Evolutionary conservation across 1,140 invertebrate species (phyloP).

Genomic region (Musca vetustissima): DNA sequence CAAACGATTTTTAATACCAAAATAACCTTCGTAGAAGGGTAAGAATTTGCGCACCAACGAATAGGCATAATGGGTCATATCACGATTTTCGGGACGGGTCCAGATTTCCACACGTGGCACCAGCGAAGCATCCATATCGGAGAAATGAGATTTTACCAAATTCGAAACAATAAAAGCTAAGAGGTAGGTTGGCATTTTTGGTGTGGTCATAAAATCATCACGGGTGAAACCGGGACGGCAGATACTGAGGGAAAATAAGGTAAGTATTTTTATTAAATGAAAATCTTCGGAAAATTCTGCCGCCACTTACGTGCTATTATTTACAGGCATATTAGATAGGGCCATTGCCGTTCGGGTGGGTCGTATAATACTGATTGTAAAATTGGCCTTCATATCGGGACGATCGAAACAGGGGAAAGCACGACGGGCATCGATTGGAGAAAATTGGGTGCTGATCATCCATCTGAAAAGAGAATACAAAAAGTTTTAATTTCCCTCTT

Average conservation of each 20-base stretch:
- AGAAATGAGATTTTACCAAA: slow-evolving; percentile 39
- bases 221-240: slow-evolving; percentile 52
- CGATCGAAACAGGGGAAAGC: slow-evolving; percentile 89
- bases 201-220: slow-evolving; percentile 64
- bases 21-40: slow-evolving; percentile 59
- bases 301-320: slow-evolving; percentile 34
- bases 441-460: slow-evolving; percentile 76
- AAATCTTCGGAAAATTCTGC: background rate
- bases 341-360: slow-evolving; percentile 63
- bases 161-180: slow-evolving; percentile 61
- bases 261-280: background rate
- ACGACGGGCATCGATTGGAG: slow-evolving; percentile 75
- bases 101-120: slow-evolving; percentile 61
- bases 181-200: slow-evolving; percentile 77
- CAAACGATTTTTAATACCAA: slow-evolving; percentile 60
- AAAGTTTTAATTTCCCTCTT: background rate
- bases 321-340: slow-evolving; percentile 67
- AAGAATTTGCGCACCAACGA: slow-evolving; percentile 59
- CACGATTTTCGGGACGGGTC: slow-evolving; percentile 63
- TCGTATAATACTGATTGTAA: slow-evolving; percentile 69
- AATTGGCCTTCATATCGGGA: slow-evolving; percentile 77
- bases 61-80: slow-evolving; percentile 57
- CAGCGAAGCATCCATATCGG: slow-evolving; percentile 32
- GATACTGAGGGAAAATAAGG: slow-evolving; percentile 6
- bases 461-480: slow-evolving; percentile 55